A percentile compares a stretch with the other conserved stretches of the same genome.
Evolutionary conservation across 2,113 vertebrate genomes (phyloP).

Genomic region (Sceloporus undulatus): DNA sequence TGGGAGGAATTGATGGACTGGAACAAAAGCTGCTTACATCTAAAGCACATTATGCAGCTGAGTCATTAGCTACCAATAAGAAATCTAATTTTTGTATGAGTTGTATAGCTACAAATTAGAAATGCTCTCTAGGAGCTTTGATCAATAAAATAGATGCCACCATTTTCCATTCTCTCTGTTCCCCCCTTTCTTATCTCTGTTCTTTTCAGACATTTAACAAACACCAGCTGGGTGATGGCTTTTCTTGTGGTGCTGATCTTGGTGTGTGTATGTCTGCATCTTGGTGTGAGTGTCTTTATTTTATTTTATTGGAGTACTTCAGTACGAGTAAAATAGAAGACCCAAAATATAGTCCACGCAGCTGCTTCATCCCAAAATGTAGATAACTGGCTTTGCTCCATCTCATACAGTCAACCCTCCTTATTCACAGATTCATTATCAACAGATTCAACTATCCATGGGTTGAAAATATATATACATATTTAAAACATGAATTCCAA

Average conservation of each 20-base stretch:
- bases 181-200: background rate
- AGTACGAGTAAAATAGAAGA: background rate
- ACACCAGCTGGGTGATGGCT: background rate
- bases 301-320: background rate
- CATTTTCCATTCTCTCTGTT: background rate
- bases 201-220: slow-evolving; percentile 23
- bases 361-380: background rate
- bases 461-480: no score
- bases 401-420: no score
- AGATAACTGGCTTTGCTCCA: no score
- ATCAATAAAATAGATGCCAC: slow-evolving; percentile 21
- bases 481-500: no score
- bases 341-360: background rate
- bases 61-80: slow-evolving; percentile 62
- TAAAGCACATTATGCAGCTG: slow-evolving; percentile 46
- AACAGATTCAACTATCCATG: no score
- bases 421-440: no score
- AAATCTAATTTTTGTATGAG: slow-evolving; percentile 68
- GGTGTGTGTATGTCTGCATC: no score
- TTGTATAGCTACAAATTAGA: slow-evolving; percentile 63
- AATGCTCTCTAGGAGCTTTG: slow-evolving; percentile 36
- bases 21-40: slow-evolving; percentile 64
- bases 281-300: background rate
- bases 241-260: background rate
- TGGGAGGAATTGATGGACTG: slow-evolving; percentile 60